Conservation (phyloP, 1,140 invertebrate species). For the Telenomus remus region DNA sequence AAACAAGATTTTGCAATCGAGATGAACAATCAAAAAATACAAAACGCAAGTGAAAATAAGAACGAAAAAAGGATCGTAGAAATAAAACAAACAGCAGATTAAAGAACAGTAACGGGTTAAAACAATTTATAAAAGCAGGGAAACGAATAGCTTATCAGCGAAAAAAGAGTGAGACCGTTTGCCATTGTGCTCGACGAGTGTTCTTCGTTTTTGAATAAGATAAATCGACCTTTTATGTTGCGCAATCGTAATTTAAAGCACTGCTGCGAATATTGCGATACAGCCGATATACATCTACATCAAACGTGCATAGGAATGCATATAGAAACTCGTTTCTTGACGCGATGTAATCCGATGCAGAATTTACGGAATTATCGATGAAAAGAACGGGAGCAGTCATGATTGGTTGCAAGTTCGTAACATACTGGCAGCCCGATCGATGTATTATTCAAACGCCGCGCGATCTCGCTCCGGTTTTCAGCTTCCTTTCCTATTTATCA, state of each 20-base stretch:
- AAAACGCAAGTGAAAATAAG: background rate
- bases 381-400: slow-evolving; percentile 42
- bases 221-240: slow-evolving; percentile 13
- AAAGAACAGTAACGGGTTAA: no score
- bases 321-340: slow-evolving; percentile 41
- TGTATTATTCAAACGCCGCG: slow-evolving; percentile 23
- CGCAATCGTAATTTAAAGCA: slow-evolving; percentile 34
- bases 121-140: background rate
- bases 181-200: background rate
- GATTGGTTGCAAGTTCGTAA: slow-evolving; percentile 27
- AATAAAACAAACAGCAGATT: no score
- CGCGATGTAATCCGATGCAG: slow-evolving; percentile 38
- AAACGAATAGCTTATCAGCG: no score
- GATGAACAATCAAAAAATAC: no score
- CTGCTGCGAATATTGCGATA: slow-evolving; percentile 31
- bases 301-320: slow-evolving; percentile 17
- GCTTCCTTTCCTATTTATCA: slow-evolving; percentile 12
- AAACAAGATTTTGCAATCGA: no score
- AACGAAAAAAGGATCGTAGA: no score
- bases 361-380: slow-evolving; percentile 38
- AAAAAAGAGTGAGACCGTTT: background rate
- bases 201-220: background rate
- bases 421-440: background rate
- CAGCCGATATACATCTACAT: slow-evolving; percentile 32
- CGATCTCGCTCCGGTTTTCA: no score